These are phyloP conservation scores for Narcine bancroftii DNA, from an alignment of 2,113 vertebrate genomes.

Conservation along the genomic window DNA sequence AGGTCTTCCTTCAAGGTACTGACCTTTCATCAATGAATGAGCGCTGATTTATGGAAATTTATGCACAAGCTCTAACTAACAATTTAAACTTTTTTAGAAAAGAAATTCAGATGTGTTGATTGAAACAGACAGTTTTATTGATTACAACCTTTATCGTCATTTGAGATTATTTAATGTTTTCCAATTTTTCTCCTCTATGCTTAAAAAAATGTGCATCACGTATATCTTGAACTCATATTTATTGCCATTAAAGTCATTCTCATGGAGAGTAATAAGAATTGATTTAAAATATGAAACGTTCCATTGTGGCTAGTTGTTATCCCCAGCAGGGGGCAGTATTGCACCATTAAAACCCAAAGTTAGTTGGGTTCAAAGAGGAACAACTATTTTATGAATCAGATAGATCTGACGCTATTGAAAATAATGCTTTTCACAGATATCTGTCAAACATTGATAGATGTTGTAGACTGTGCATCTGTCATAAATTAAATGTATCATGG, in stretches of 20 bases:
- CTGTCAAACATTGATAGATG: not conserved
- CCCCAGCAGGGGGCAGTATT: conserved; percentile 28
- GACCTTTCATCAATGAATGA: not conserved
- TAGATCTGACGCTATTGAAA: not conserved
- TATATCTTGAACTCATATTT: not conserved
- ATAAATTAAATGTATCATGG: not conserved
- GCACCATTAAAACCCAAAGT: not conserved
- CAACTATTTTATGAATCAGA: not conserved
- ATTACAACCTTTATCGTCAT: not conserved
- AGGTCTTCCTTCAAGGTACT: not conserved
- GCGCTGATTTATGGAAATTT: too few relatives aligned
- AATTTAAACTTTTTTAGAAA: not conserved
- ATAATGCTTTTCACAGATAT: not conserved
- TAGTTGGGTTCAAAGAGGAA: not conserved
- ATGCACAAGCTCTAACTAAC: not conserved
- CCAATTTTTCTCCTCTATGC: not conserved
- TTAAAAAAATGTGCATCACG: not conserved
- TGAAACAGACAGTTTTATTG: not conserved
- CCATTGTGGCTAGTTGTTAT: not conserved
- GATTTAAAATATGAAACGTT: not conserved
- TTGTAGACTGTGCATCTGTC: not conserved
- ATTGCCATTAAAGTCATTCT: not conserved
- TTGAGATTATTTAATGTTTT: not conserved
- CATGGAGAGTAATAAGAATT: not conserved
- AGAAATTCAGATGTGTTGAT: not conserved